Conservation (phyloP, 2,113 vertebrate genomes). For the Thermophis baileyi region DNA sequence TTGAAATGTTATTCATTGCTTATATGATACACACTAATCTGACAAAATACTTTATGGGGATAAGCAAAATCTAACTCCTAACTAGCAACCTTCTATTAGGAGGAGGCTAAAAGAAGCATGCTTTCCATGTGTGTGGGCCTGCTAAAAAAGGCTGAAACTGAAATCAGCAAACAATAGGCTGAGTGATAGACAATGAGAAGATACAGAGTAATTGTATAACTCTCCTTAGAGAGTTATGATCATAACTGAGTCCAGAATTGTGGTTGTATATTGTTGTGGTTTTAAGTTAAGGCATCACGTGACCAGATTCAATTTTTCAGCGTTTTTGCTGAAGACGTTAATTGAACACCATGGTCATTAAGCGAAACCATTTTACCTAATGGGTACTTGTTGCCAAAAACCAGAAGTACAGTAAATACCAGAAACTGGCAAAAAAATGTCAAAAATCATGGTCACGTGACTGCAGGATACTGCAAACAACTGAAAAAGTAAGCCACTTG, state of each 20-base stretch:
- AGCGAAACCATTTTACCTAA: not conserved
- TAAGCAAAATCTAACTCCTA: not conserved
- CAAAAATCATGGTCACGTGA: not conserved
- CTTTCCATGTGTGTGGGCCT: not conserved
- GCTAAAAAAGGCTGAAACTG: not conserved
- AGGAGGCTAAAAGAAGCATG: not conserved
- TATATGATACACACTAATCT: not conserved
- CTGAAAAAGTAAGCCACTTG: not conserved
- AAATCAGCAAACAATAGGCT: not conserved
- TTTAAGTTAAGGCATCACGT: not conserved
- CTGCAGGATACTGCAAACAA: not conserved
- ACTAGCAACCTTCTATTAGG: not conserved
- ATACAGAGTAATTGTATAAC: not conserved
- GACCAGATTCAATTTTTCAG: not conserved
- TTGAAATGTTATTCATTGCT: not conserved
- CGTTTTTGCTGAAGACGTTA: not conserved
- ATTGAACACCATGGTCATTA: not conserved
- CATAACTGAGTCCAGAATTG: not conserved
- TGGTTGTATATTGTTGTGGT: not conserved
- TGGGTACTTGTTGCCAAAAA: not conserved
- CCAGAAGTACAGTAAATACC: not conserved
- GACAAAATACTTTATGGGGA: not conserved
- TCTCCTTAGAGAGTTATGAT: not conserved
- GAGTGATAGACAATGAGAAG: not conserved
- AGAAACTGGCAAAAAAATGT: not conserved